Evolutionary conservation across 2,113 vertebrate species (phyloP), one percentile per base, ranked within the genome.

Genomic region (Elgaria multicarinata): DNA sequence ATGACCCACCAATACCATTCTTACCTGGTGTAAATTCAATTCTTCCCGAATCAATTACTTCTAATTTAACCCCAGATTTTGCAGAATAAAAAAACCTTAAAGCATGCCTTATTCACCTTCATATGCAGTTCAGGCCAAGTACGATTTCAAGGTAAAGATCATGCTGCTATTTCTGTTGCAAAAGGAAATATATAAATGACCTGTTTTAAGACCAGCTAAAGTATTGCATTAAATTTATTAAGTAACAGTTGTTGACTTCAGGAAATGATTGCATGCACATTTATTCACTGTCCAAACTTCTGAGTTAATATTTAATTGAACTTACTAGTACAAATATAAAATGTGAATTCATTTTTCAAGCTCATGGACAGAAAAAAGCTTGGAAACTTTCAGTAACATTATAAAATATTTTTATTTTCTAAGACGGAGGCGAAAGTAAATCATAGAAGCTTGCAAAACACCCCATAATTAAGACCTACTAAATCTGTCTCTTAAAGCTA

Each of bases 271-370:
- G 22, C 2, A 4, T 89, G 53, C 72, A 90, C 87, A 92, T 74
- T 87, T 87, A 75, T 91, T 86, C 44, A 83, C 9, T 72, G 78
- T 75, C 22, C 13, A 83, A 36, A 78, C 76, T 55, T 92, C 87
- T 6, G 67, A 87, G 69, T 91, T 94, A 91, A 80, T 95, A 90
- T 91, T 94, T 92, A 75, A 39, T 67, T 90, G 8, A 85, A 91
- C 55, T 86, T 88, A 92, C 26, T 91, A 92, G 86, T 0, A 1
- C 16, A 85, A 62, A 53, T 90, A 66, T 91, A 87, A 92, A 90
- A 58, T 90, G 66, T 28, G 0, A 88, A 92, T 91, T 89, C 69
- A 9, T 3, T 89, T 89, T 82, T 89, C 31, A 92, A 80, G 69
- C 36, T 66, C 82, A 88, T 84, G n/a, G 44, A 31, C 67, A 87